Conservation (phyloP, 2,888 invertebrate species). For the Petrolisthes cinctipes region DNA sequence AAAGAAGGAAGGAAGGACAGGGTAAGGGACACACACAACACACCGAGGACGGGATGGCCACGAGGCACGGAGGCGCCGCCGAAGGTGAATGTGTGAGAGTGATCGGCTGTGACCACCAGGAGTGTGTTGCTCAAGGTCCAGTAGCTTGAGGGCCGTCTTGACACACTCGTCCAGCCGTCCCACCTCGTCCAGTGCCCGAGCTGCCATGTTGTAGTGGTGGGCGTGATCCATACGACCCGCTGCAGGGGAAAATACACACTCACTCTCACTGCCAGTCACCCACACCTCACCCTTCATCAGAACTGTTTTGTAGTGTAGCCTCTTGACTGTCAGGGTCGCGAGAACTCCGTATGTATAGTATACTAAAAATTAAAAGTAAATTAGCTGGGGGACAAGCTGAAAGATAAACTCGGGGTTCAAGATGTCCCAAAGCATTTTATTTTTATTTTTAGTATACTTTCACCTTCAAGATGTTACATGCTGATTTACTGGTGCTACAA, state of each 20-base stretch:
- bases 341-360: too few relatives aligned
- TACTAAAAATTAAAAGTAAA: too few relatives aligned
- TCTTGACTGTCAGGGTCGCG: too few relatives aligned
- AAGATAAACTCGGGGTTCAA: too few relatives aligned
- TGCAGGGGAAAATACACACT: constrained; percentile 68
- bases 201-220: constrained; percentile 85
- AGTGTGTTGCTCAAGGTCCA: constrained; percentile 76
- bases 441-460: too few relatives aligned
- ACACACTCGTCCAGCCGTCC: constrained; percentile 78
- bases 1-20: neutral
- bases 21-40: constrained; percentile 65
- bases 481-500: too few relatives aligned
- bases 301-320: too few relatives aligned
- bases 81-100: constrained; percentile 84
- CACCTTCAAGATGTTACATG: too few relatives aligned
- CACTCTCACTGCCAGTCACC: constrained; percentile 13
- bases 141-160: constrained; percentile 78
- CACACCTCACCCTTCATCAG: too few relatives aligned
- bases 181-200: constrained; percentile 82
- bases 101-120: constrained; percentile 83
- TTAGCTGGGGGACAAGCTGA: too few relatives aligned
- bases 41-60: constrained; percentile 84
- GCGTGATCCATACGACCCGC: constrained; percentile 85
- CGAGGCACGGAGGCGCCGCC: constrained; percentile 83
- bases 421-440: too few relatives aligned